Conservation (phyloP, 2,113 vertebrate genomes). For the Seriola quinqueradiata region DNA sequence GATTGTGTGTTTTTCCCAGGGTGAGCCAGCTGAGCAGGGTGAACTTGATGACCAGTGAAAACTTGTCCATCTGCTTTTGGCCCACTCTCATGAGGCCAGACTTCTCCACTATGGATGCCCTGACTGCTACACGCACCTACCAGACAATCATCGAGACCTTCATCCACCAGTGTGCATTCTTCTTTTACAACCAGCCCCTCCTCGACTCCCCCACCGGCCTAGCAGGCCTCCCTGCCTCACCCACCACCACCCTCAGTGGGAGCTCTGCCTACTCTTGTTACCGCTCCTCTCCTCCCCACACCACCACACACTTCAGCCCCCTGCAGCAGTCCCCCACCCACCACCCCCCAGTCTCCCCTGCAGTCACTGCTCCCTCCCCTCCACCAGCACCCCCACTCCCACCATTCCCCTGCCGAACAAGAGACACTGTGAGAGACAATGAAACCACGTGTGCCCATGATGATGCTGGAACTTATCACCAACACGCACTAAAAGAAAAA, state of each 20-base stretch:
- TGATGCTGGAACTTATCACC: slow-evolving; percentile 74
- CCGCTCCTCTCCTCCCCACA: slow-evolving; percentile 81
- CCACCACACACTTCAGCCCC: slow-evolving; percentile 79
- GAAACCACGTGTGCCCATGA: slow-evolving; percentile 69
- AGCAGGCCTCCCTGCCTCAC: slow-evolving; percentile 80
- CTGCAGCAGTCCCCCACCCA: slow-evolving; percentile 82
- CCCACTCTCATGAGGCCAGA: slow-evolving; percentile 95
- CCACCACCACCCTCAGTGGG: slow-evolving; percentile 83
- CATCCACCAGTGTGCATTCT: slow-evolving; percentile 97
- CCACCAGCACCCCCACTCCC: slow-evolving; percentile 85
- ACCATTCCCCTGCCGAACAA: slow-evolving; percentile 87
- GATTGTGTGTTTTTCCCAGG: slow-evolving; percentile 77
- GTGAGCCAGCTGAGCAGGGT: slow-evolving; percentile 92
- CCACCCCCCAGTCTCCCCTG: slow-evolving; percentile 81
- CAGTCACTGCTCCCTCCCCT: slow-evolving; percentile 86
- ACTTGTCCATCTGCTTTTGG: slow-evolving; percentile 98
- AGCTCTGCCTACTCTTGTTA: slow-evolving; percentile 81
- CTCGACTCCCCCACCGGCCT: slow-evolving; percentile 86
- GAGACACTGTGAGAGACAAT: slow-evolving; percentile 87
- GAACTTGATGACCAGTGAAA: slow-evolving; percentile 97
- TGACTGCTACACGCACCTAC: slow-evolving; percentile 94
- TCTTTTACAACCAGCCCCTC: slow-evolving; percentile 93
- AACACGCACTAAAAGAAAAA: slow-evolving; percentile 40
- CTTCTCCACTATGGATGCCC: slow-evolving; percentile 96
- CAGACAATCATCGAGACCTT: slow-evolving; percentile 98